Base-by-base conservation (phyloP, 1,140 invertebrate species). In the Brachionus calyciflorus region DNA sequence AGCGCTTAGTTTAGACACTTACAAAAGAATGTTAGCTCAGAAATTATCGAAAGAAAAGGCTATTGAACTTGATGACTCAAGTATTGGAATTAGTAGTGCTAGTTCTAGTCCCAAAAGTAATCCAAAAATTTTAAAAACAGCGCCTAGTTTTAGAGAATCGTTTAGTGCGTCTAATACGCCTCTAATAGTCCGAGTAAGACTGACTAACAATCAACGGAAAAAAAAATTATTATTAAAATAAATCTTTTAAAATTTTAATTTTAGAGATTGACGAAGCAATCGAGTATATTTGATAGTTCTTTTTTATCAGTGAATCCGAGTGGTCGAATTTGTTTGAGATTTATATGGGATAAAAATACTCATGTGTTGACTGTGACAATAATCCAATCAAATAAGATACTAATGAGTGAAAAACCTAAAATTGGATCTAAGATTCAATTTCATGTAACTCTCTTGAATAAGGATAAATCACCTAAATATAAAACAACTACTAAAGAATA, bases 401-500 rank as follows among this genome's bases (percentile, higher is more conserved):
- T 73, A 6, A 51, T 41, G 7, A 51, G 30, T 24, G 69, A 73
- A 33, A 49, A 40, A 33, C 69, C 30, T 6, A 73, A 73, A n/a
- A 19, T 49, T 10, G 17, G n/a, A 19, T 40, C 46, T 21, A 73
- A 73, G 51, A 55, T 73, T 73, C 69, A 73, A 46, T 73, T 73
- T 41, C 44, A 73, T 51, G 9, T 73, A 6, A 73, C 46, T 41
- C n/a, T 73, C 14, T 73, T 55, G 5, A 73, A 73, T 10, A 48
- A 73, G 51, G 69, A 73, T 28, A 73, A 73, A 24, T 21, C 69
- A 17, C 69, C 69, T 17, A 73, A 73, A 30, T 73, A 73, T 37
- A 73, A 73, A 55, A 73, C 69, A 33, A 73, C 12, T 14, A 73
- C 69, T 46, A 73, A 73, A 41, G 69, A 73, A 30, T 73, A 49